A percentile compares a stretch with the other conserved stretches of the same genome.
Evolutionary conservation across 2,113 vertebrate species (phyloP).

Genomic region (Sceloporus tristichus): DNA sequence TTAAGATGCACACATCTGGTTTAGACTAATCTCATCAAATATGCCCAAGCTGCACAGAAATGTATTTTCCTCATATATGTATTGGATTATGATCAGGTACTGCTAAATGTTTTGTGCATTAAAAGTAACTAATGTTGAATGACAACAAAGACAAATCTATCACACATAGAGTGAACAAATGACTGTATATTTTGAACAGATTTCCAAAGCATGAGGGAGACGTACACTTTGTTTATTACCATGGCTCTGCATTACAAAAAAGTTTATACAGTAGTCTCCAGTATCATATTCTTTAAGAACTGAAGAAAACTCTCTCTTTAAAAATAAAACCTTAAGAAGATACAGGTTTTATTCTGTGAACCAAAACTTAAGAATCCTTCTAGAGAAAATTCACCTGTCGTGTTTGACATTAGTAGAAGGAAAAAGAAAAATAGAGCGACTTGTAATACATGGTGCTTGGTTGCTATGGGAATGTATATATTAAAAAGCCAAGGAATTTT

Average conservation of each 20-base stretch:
- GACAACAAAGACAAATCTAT: neutral
- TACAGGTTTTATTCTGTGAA: slow-evolving; percentile 27
- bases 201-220: neutral
- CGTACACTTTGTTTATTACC: neutral
- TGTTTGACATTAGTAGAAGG: slow-evolving; percentile 40
- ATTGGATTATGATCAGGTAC: neutral
- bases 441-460: slow-evolving; percentile 26
- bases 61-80: neutral
- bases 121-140: neutral
- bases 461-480: slow-evolving; percentile 20
- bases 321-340: slow-evolving; percentile 11
- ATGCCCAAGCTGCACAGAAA: neutral
- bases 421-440: slow-evolving; percentile 11
- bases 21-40: neutral
- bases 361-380: slow-evolving; percentile 22
- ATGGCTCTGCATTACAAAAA: neutral
- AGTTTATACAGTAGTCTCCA: neutral
- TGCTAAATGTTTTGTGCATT: neutral
- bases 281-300: neutral
- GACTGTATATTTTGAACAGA: neutral
- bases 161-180: neutral
- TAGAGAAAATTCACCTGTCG: neutral
- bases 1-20: neutral
- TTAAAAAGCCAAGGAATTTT: slow-evolving; percentile 40
- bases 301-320: neutral